These are phyloP conservation scores for Alethe castanea DNA, from an alignment of 2,113 vertebrate species.

Conservation along the genomic window DNA sequence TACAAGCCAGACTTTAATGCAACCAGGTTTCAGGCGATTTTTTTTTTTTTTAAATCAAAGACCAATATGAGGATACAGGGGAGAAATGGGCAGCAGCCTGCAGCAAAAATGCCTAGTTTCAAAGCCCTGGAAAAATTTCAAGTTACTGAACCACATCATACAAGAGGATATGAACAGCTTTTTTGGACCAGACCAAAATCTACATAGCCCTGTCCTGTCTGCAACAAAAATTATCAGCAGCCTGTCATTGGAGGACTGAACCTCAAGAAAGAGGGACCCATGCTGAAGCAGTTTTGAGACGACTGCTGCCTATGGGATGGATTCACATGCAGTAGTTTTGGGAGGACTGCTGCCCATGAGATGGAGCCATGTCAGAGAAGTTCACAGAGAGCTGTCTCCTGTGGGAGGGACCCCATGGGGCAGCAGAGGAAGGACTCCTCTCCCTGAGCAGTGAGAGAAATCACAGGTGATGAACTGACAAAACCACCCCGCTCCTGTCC, in stretches of 20 bases:
- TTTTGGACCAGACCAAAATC: neutral
- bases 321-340: neutral
- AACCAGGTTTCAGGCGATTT: neutral
- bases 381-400: neutral
- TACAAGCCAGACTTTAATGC: neutral
- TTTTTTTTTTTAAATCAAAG: neutral
- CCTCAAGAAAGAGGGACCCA: fast-evolving
- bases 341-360: neutral
- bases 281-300: fast-evolving
- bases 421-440: neutral
- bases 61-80: neutral
- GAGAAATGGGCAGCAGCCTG: neutral
- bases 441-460: neutral
- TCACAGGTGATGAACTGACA: fast-evolving
- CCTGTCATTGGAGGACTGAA: neutral
- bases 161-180: neutral
- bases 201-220: neutral
- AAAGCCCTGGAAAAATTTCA: neutral
- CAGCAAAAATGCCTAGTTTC: neutral
- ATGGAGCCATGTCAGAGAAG: fast-evolving
- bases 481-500: fast-evolving
- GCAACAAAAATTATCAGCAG: neutral
- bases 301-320: neutral
- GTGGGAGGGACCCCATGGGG: fast-evolving
- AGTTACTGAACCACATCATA: neutral